Evolutionary conservation across 2,797 vertebrate genomes (phyloP), one percentile per base, ranked within the genome.

Genomic region (Potorous gilbertii): DNA sequence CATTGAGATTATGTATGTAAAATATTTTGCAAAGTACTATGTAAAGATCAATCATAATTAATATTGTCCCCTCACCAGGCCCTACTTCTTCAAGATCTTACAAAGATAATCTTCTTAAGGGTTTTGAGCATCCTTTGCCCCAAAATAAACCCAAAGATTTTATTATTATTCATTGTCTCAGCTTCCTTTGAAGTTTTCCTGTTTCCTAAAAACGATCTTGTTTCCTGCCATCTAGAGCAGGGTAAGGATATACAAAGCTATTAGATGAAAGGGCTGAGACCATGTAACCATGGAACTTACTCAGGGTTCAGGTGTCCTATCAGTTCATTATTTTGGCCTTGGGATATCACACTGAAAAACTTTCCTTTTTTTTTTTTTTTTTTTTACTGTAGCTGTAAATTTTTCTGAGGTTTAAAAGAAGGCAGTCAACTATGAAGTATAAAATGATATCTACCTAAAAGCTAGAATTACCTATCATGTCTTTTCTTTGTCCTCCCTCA

Each of bases 371-470:
- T 93, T 93, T 62, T 91, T 56, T n/a, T 62, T 93, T 91, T 93
- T 62, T 94, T 90, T 57, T 29, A 31, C n/a, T 31, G 92, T 95
- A 93, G 29, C 55, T 96, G 74, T 55, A 81, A 18, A 92, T 91
- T 62, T 93, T 92, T 50, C 50, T 92, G 11, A 93, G 54, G 50
- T 95, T 95, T 94, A 66, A 92, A 93, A 92, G 90, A 54, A 92
- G 90, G 93, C 54, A 31, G 56, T 46, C 54, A 90, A 34, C 90
- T 56, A 29, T 16, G 92, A 96, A 93, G 50, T 31, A 28, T 57
- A 52, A 81, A 91, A 57, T 87, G 29, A 2, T 28, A 50, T 94
- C 93, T 94, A 54, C 59, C 90, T 90, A 50, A 94, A 94, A 93
- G 52, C 92, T 91, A 34, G 13, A 40, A 24, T 40, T 52, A 93